Base-by-base conservation (phyloP, 1,140 invertebrate genomes). In the Eulimnadia texana region DNA sequence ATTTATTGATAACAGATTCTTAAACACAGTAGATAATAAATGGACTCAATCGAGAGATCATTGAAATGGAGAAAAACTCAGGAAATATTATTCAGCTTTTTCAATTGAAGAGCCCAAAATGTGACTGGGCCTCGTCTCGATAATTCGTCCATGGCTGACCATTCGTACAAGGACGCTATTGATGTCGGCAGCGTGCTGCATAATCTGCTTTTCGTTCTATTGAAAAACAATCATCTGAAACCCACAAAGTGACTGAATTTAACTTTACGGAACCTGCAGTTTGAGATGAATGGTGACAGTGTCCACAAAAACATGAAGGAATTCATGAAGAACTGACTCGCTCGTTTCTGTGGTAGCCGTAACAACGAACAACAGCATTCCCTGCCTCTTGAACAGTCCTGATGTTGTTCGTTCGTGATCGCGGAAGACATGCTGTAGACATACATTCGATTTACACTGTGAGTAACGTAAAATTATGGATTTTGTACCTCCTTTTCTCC, bases 401-500 rank as follows among this genome's bases (percentile, higher is more conserved):
- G n/a, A 55, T 1, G n/a, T 55, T 23, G 27, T 16, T 57, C n/a
- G 25, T 57, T 19, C 55, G 29, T 57, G 6, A 27, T 16, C 16
- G 28, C n/a, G 55, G 55, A 33, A 28, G 24, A 16, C 24, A 23
- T 19, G 20, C 55, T 29, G 28, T 23, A 23, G 28, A 23, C 13
- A 54, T 20, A 23, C 20, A 23, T n/a, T 25, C 16, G 16, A 54
- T 27, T 54, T 54, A 23, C 16, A 23, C 23, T 6, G 13, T 54
- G 52, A 22, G 28, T 13, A 23, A 23, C 3, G 22, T 27, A 3
- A 54, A 25, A n/a, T 16, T 16, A 54, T 54, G 23, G 16, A n/a
- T 25, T 22, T n/a, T 54, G 11, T 54, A 56, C 55, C 28, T 57
- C 25, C 19, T 33, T 57, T 10, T 57, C 55, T 57, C 55, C 55